phyloP scores from a whole-genome alignment of 53 echinoderm and acorn worm species.

The Stichopus horrens region DNA sequence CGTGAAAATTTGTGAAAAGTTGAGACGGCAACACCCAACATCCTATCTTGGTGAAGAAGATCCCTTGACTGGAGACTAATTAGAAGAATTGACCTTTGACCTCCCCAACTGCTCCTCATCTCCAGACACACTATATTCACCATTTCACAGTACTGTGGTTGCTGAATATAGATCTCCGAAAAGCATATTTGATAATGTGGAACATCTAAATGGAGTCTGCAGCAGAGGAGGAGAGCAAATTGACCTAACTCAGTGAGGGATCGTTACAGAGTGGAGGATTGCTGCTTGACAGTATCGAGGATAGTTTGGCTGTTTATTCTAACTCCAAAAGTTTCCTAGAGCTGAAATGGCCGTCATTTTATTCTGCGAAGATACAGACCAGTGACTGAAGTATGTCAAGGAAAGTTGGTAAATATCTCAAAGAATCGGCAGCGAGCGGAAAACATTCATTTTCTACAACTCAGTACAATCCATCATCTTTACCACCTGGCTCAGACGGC shows the following conservation, averaged over 20 bases:
- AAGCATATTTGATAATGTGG: conserved; percentile 3
- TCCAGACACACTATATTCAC: not conserved
- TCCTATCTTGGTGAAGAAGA: conserved; percentile 4
- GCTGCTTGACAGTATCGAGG: not conserved
- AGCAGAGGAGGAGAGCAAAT: not conserved
- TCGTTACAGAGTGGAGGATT: too few species aligned
- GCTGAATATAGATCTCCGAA: not conserved
- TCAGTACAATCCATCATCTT: not conserved
- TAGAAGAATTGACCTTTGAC: conserved; percentile 36
- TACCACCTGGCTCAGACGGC: conserved; percentile 1
- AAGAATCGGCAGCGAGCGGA: conserved; percentile 13
- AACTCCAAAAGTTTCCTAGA: not conserved
- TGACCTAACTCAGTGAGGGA: not conserved
- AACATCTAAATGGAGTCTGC: not conserved
- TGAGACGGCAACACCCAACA: not conserved
- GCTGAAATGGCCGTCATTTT: conserved; percentile 7
- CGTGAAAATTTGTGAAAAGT: too few species aligned
- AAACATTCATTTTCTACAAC: conserved; percentile 17
- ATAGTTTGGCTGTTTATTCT: not conserved
- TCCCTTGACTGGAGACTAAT: conserved; percentile 18
- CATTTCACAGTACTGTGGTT: not conserved
- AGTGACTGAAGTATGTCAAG: conserved; percentile 33
- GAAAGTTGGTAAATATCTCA: conserved; percentile 5
- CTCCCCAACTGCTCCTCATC: conserved; percentile 1
- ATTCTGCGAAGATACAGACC: conserved; percentile 17